Evolutionary conservation across 1,140 invertebrate genomes (phyloP).

Genomic region (Idris sp.): DNA sequence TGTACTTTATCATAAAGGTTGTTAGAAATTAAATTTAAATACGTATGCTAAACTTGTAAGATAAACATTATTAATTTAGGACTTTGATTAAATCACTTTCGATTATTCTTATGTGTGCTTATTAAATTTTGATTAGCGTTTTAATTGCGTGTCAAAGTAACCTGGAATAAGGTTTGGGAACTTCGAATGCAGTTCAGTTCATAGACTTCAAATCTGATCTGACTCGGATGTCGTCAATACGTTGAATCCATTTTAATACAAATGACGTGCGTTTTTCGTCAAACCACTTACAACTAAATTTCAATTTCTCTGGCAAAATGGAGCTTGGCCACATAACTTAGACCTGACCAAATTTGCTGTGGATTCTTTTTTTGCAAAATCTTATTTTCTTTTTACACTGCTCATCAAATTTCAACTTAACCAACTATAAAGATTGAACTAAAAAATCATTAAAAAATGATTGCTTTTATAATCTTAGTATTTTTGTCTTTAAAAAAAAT

Average conservation of each 20-base stretch:
- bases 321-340: conserved; percentile 8
- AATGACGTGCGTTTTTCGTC: conserved; percentile 11
- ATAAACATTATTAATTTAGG: too few species aligned
- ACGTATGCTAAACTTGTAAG: too few species aligned
- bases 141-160: conserved; percentile 3
- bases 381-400: too few species aligned
- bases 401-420: too few species aligned
- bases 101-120: conserved; percentile 20
- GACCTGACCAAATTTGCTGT: not conserved
- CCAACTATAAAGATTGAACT: too few species aligned
- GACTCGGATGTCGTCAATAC: conserved; percentile 4
- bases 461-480: too few species aligned
- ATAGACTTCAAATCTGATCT: conserved; percentile 10
- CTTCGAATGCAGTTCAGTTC: not conserved
- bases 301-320: conserved; percentile 10
- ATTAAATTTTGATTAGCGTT: conserved; percentile 24
- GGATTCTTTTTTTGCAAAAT: too few species aligned
- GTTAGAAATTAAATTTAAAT: conserved; percentile 11
- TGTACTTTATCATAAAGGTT: conserved; percentile 16
- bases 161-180: not conserved
- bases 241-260: conserved; percentile 27
- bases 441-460: too few species aligned
- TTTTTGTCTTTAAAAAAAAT: too few species aligned
- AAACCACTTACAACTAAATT: conserved; percentile 41
- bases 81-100: not conserved